phyloP scores from a whole-genome alignment of 2,888 invertebrate species.

The Noctua comes region DNA sequence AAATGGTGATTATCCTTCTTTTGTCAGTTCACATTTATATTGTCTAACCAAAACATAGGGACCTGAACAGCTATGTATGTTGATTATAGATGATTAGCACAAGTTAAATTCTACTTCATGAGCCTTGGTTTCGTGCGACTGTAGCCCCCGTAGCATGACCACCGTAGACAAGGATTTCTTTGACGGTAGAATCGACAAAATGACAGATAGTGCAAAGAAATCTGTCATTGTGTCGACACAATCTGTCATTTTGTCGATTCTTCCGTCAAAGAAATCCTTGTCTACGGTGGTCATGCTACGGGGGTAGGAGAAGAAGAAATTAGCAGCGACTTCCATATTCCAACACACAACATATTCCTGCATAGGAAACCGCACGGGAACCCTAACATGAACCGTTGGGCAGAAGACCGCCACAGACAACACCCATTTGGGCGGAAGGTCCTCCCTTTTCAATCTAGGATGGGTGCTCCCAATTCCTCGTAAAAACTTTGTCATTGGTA shows the following conservation, averaged over 20 bases:
- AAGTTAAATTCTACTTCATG: neutral
- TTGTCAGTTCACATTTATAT: neutral
- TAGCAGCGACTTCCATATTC: neutral
- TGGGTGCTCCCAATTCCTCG: too few relatives aligned
- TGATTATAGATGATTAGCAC: neutral
- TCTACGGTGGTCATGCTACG: too few relatives aligned
- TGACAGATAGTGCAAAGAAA: too few relatives aligned
- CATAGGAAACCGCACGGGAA: too few relatives aligned
- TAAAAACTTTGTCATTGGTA: neutral
- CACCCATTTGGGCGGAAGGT: neutral
- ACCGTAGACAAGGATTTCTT: too few relatives aligned
- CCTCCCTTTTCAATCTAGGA: neutral
- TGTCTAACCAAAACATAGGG: neutral
- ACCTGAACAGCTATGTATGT: neutral
- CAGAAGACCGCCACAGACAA: neutral
- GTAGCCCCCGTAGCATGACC: too few relatives aligned
- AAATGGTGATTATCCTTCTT: constrained; percentile 1
- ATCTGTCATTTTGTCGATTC: too few relatives aligned
- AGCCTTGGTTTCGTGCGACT: neutral
- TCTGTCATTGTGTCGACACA: too few relatives aligned
- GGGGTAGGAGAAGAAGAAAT: neutral
- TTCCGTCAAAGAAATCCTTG: too few relatives aligned
- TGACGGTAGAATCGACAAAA: too few relatives aligned
- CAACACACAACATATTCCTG: too few relatives aligned
- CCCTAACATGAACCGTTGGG: neutral